Base-by-base conservation (phyloP, 30 jellyfish, hydroid and myxozoan species). In the Turritopsis dohrnii region DNA sequence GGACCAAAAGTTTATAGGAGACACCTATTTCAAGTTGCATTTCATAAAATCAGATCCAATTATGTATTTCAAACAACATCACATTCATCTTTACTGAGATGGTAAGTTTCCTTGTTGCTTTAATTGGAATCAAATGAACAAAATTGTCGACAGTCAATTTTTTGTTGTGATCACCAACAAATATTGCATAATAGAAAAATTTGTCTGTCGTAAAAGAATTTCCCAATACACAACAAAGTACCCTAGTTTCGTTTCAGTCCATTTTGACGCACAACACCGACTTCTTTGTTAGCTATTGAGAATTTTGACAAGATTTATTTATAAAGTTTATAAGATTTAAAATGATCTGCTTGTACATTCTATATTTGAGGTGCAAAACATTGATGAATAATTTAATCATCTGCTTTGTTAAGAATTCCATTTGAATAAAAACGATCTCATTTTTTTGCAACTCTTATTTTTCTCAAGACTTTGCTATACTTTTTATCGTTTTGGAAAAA, bases 11-110 rank as follows among this genome's bases (percentile, higher is more conserved):
- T 85, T 26, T 90, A 79, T 28, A 81, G 97, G 66, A 30, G 91
- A 54, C 97, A 90, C 86, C 79, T 90, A 52, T 90, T 90, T 71
- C 86, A 79, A 27, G 41, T 90, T 21, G 79, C 65, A 1, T 77
- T 84, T 28, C 71, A 89, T 26, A 86, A 85, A 83, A 75, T 85
- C 83, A 81, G 76, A 66, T 85, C 94, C 0, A 82, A 87, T 19
- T 90, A 81, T 72, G 91, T 80, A 23, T 90, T 90, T 71, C 97
- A 90, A 85, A 94, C 97, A 0, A 88, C 94, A 26, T 90, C 97
- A 26, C 90, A 85, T 72, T 90, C 97, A 18, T 85, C 97, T 24
- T 80, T 90, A 91, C 75, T 90, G 75, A 71, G 90, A 27, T 90
- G 97, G 97, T 90, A 66, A 82, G 94, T 72, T 24, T 52, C 18